Base-by-base conservation (phyloP, 1,140 invertebrate species). In the Manduca sexta region DNA sequence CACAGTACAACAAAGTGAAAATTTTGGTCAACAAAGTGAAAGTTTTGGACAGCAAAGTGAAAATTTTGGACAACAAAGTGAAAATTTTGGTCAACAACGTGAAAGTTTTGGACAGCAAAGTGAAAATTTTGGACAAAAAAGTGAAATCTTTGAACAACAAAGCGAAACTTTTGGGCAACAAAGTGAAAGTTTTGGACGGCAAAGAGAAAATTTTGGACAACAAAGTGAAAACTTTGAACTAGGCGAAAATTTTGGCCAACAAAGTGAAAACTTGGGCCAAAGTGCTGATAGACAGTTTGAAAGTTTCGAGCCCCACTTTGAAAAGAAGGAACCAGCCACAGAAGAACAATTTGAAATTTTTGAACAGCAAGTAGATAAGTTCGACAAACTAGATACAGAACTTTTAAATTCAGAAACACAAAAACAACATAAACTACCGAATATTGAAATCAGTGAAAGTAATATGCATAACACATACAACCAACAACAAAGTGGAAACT, bases 131-230 rank as follows among this genome's bases (percentile, higher is more conserved):
- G 57, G 60, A 38, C 47, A 59, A 51, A 48, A 56, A 47, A 58
- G 52, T 45, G 44, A n/a, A n/a, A n/a, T n/a, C n/a, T n/a, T 51
- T 13, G 38, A 48, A 8, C 49, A 60, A 51, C 42, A 59, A 38
- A 16, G 54, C n/a, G 34, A 56, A 50, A 35, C 67, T 21, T 50
- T 62, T 56, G 52, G 43, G n/a, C 53, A 63, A 31, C 46, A 60
- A 47, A 48, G 7, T 49, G 52, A 56, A 34, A 49, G 38, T 34
- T 37, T 52, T 39, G 50, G 45, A 1, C 56, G 63, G 38, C 54
- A 60, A 49, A 56, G 64, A 44, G 69, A 69, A 44, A 54, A 74
- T 13, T 55, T 61, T n/a, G 49, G 49, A 6, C 59, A 69, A 43
- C 53, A 57, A 54, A 45, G 13, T 7, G 38, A 37, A 16, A 54